These are phyloP conservation scores for Pseudopleuronectes americanus DNA, from an alignment of 2,797 vertebrate species.

Conservation along the genomic window DNA sequence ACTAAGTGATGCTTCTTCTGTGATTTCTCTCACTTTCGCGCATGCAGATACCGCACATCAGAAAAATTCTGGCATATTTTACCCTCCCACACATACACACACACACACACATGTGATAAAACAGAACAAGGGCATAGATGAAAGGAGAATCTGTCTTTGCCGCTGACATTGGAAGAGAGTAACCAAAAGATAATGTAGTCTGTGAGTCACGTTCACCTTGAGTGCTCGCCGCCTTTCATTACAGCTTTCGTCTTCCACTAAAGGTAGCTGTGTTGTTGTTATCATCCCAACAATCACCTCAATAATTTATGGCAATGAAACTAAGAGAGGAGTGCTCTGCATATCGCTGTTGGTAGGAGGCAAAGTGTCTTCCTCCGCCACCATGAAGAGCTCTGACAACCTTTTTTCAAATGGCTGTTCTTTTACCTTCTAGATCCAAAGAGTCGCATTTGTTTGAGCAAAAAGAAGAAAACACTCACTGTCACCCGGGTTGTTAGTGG, in stretches of 20 bases:
- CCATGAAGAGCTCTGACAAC: conserved; percentile 41
- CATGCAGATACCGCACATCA: conserved; percentile 45
- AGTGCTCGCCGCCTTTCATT: conserved; percentile 72
- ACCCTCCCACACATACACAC: conserved; percentile 35
- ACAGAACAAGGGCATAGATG: conserved; percentile 80
- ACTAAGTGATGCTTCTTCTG: conserved; percentile 73
- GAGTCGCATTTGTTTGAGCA: conserved; percentile 1
- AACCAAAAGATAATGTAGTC: conserved; percentile 84
- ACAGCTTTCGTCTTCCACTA: conserved; percentile 65
- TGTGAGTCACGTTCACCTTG: conserved; percentile 85
- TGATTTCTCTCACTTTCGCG: conserved; percentile 64
- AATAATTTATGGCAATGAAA: conserved; percentile 82
- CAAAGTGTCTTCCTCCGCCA: conserved; percentile 56
- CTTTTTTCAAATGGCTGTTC: conserved; percentile 48
- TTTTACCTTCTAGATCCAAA: conserved; percentile 37
- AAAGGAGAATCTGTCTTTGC: conserved; percentile 85
- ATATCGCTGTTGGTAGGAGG: conserved; percentile 68
- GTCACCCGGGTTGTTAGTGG: conserved; percentile 11
- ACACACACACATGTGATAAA: conserved; percentile 46
- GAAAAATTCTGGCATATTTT: conserved; percentile 68
- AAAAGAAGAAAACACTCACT: conserved; percentile 11
- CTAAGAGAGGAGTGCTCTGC: conserved; percentile 72
- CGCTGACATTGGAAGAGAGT: conserved; percentile 83
- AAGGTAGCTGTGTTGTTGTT: conserved; percentile 71
- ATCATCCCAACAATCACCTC: conserved; percentile 77